Percentiles rank a stretch among this genome's conserved stretches.
phyloP scores from a whole-genome alignment of 2,888 invertebrate species.

The Meganola albula region DNA sequence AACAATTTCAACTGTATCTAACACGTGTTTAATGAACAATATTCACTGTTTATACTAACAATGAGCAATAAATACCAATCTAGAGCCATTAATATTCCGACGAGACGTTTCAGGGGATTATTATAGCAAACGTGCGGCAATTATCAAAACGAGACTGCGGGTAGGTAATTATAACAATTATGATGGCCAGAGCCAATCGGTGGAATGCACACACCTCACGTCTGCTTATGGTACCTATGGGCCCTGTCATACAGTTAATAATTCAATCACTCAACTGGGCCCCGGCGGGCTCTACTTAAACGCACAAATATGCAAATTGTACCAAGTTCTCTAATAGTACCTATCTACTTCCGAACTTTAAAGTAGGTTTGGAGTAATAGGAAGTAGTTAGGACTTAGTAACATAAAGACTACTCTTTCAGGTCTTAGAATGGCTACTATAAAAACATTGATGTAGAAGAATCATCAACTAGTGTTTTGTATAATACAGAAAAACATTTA shows the following conservation, averaged over 20 bases:
- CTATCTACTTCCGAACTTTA: slow-evolving; percentile 47
- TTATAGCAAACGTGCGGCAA: slow-evolving; percentile 37
- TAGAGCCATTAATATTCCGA: slow-evolving; percentile 36
- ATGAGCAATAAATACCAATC: slow-evolving; percentile 28
- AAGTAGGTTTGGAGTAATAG: no score
- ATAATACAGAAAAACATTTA: no score
- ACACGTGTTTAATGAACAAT: no score
- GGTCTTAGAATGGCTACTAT: no score
- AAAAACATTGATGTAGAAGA: no score
- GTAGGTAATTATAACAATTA: slow-evolving; percentile 56
- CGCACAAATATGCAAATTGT: slow-evolving; percentile 65
- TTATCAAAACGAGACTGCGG: slow-evolving; percentile 43
- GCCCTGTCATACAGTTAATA: slow-evolving; percentile 59
- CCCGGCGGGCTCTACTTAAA: slow-evolving; percentile 41
- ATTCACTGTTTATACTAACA: no score
- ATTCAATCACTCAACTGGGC: slow-evolving; percentile 61
- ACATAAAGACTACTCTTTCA: no score
- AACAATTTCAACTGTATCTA: no score
- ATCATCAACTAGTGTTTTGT: no score
- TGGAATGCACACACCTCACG: slow-evolving; percentile 52
- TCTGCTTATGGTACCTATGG: slow-evolving; percentile 44
- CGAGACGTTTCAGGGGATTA: slow-evolving; percentile 31
- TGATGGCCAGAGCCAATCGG: slow-evolving; percentile 36
- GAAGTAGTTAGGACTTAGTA: no score
- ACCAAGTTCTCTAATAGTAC: slow-evolving; percentile 35